A percentile compares a stretch with the other conserved stretches of the same genome.
phyloP scores from a whole-genome alignment of 2,888 invertebrate species.

The Meteorus cinctellus region DNA sequence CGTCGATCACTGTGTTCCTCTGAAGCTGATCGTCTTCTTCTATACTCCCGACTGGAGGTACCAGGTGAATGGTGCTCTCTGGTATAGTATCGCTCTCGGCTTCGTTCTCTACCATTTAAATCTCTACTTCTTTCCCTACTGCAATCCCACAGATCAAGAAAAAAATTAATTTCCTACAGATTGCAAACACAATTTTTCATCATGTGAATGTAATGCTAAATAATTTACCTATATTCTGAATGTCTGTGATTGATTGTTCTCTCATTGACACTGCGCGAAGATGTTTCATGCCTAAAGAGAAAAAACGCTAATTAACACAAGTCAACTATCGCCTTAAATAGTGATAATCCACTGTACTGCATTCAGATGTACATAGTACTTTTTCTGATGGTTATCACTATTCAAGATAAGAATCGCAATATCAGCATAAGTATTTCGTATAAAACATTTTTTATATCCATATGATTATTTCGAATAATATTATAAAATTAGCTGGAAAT shows the following conservation, averaged over 20 bases:
- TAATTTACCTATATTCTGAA: constrained; percentile 14
- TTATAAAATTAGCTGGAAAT: background rate
- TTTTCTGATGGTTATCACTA: background rate
- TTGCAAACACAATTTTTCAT: background rate
- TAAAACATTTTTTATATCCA: background rate
- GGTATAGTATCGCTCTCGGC: background rate
- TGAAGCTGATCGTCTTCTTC: constrained; percentile 7
- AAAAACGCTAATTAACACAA: background rate
- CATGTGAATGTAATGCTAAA: background rate
- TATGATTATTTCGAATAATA: background rate
- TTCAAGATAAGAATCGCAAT: background rate
- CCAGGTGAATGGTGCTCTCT: background rate
- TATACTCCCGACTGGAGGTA: constrained; percentile 3
- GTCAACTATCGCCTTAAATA: background rate
- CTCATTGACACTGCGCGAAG: background rate
- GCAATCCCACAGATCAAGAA: background rate
- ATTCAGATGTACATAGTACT: no score
- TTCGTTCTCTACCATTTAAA: background rate
- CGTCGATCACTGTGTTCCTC: background rate
- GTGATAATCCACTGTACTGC: background rate
- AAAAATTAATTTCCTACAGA: background rate
- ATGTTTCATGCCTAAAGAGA: constrained; percentile 4
- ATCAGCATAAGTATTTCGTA: background rate
- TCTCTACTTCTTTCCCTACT: background rate
- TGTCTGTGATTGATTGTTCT: background rate